Evolutionary conservation across 2,797 vertebrate species (phyloP).

Genomic region (Cyprinella venusta): DNA sequence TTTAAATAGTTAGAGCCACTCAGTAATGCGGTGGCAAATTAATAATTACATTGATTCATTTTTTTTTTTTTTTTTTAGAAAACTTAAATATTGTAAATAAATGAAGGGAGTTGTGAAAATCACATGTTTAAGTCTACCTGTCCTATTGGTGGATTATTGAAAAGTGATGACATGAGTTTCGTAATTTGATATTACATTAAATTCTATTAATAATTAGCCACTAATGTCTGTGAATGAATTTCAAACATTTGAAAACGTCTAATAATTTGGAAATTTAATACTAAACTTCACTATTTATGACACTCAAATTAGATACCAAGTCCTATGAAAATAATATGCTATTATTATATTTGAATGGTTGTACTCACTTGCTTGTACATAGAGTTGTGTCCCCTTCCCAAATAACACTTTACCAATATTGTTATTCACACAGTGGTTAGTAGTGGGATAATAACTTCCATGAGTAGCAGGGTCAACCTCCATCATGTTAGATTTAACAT

Average conservation of each 20-base stretch:
- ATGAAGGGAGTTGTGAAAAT: background rate
- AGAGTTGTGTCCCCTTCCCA: constrained; percentile 40
- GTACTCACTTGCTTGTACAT: constrained; percentile 38
- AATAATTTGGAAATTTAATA: background rate
- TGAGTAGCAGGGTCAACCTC: background rate
- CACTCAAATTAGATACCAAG: background rate
- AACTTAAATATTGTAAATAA: background rate
- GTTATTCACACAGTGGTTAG: constrained; percentile 43
- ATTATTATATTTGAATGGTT: background rate
- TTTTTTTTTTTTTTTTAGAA: too few relatives aligned
- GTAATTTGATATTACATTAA: background rate
- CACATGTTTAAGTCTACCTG: background rate
- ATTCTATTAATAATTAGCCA: background rate
- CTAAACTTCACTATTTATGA: background rate
- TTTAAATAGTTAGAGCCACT: background rate
- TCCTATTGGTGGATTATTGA: background rate
- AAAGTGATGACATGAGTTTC: background rate
- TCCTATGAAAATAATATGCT: background rate
- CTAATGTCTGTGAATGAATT: background rate
- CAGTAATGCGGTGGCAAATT: background rate
- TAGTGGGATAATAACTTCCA: constrained; percentile 18
- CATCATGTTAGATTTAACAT: background rate
- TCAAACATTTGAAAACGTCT: background rate
- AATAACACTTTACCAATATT: constrained; percentile 30
- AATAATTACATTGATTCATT: background rate